A percentile compares a stretch with the other conserved stretches of the same genome.
Evolutionary conservation across 2,113 vertebrate genomes (phyloP).

Genomic region (Pomatorhinus ruficollis): DNA sequence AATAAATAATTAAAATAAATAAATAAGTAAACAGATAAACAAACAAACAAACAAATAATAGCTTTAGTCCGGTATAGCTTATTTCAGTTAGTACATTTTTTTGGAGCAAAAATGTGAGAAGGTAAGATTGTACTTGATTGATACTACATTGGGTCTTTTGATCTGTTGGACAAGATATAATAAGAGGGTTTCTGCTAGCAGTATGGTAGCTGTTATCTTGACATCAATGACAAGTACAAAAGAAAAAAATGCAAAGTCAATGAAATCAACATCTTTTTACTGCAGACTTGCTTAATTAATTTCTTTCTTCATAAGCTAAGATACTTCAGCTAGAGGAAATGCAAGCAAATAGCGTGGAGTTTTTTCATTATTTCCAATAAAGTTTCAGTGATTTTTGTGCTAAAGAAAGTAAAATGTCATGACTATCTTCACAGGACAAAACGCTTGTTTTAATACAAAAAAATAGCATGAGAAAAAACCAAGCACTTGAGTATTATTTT

Average conservation of each 20-base stretch:
- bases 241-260: not conserved
- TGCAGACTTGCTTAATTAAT: not conserved
- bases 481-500: not conserved
- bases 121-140: not conserved
- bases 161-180: not conserved
- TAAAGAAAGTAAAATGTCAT: not conserved
- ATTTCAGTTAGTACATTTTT: not conserved
- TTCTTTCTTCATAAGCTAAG: not conserved
- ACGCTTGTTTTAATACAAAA: not conserved
- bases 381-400: not conserved
- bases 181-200: not conserved
- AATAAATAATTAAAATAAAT: too few species aligned
- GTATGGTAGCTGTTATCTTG: not conserved
- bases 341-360: rapidly evolving
- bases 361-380: not conserved
- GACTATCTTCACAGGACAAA: not conserved
- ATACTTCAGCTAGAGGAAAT: not conserved
- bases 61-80: not conserved
- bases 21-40: too few species aligned
- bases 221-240: not conserved
- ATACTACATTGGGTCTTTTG: not conserved
- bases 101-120: not conserved
- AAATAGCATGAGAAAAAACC: not conserved
- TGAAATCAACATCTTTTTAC: not conserved
- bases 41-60: not conserved